phyloP scores from a whole-genome alignment of 2,888 invertebrate species.

The Philereme transversata region DNA sequence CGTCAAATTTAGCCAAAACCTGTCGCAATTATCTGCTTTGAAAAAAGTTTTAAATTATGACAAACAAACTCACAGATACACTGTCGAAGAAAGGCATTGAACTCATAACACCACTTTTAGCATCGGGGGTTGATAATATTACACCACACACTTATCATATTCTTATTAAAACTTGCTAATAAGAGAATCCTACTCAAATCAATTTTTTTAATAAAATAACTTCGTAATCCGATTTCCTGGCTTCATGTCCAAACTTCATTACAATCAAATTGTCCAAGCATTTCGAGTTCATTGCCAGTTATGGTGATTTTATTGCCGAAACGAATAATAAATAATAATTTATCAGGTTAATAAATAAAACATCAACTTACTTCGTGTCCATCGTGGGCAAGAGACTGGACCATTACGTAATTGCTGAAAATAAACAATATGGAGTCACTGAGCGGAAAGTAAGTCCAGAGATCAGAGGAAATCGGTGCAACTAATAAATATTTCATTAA shows the following conservation, averaged over 20 bases:
- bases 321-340: slow-evolving; percentile 5
- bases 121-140: too few species aligned
- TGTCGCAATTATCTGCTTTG: too few species aligned
- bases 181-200: too few species aligned
- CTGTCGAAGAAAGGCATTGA: too few species aligned
- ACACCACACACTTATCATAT: too few species aligned
- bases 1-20: too few species aligned
- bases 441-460: slow-evolving; percentile 20
- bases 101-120: too few species aligned
- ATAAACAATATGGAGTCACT: slow-evolving; percentile 30
- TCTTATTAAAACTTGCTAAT: too few species aligned
- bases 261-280: slow-evolving; percentile 1
- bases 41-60: too few species aligned
- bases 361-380: slow-evolving; percentile 92
- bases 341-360: slow-evolving; percentile 15
- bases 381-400: slow-evolving; percentile 93
- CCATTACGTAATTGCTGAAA: slow-evolving; percentile 96
- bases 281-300: slow-evolving; percentile 3
- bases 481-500: slow-evolving; percentile 32
- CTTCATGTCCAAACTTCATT: slow-evolving; percentile 13
- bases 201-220: slow-evolving; percentile 14
- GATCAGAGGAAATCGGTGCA: slow-evolving; percentile 25
- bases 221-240: slow-evolving; percentile 12
- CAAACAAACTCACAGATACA: too few species aligned
- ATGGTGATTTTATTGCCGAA: slow-evolving; percentile 7